A percentile compares a stretch with the other conserved stretches of the same genome.
These are phyloP conservation scores for Formica selysi DNA, from an alignment of 1,140 invertebrate genomes.

Conservation along the genomic window DNA sequence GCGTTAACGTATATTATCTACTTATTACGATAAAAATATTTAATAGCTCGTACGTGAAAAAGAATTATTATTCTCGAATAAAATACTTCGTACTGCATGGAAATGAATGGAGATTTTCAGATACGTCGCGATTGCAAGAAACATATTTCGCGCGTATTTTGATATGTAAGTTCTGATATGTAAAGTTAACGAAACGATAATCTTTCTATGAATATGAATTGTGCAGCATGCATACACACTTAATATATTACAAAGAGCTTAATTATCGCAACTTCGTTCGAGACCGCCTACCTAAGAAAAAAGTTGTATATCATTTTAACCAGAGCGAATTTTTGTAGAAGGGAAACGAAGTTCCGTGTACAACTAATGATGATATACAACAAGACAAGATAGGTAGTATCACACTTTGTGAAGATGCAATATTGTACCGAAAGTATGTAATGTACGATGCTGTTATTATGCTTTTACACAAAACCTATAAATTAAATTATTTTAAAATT, in stretches of 20 bases:
- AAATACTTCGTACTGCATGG: neutral
- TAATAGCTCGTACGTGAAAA: neutral
- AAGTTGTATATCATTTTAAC: slow-evolving; percentile 45
- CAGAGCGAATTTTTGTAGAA: slow-evolving; percentile 30
- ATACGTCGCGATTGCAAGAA: slow-evolving; percentile 51
- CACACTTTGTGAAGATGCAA: slow-evolving; percentile 12
- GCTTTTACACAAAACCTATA: slow-evolving; percentile 19
- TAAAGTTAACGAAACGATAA: slow-evolving; percentile 57
- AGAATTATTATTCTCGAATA: slow-evolving; percentile 8
- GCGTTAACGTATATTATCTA: slow-evolving; percentile 11
- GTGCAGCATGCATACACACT: slow-evolving; percentile 16
- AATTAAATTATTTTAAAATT: slow-evolving; percentile 30
- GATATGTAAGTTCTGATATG: slow-evolving; percentile 40
- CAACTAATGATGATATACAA: slow-evolving; percentile 58
- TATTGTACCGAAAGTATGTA: slow-evolving; percentile 25
- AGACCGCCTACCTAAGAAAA: slow-evolving; percentile 25
- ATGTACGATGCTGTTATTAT: slow-evolving; percentile 29
- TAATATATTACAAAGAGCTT: slow-evolving; percentile 18
- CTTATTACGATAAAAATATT: slow-evolving; percentile 27
- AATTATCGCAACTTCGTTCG: slow-evolving; percentile 54
- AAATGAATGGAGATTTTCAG: slow-evolving; percentile 36
- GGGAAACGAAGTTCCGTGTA: slow-evolving; percentile 59
- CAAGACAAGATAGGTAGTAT: neutral
- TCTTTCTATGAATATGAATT: slow-evolving; percentile 51
- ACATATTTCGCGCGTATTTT: slow-evolving; percentile 18